These are phyloP conservation scores for Sialis fuliginosa DNA, from an alignment of 2,888 invertebrate genomes.

Conservation along the genomic window DNA sequence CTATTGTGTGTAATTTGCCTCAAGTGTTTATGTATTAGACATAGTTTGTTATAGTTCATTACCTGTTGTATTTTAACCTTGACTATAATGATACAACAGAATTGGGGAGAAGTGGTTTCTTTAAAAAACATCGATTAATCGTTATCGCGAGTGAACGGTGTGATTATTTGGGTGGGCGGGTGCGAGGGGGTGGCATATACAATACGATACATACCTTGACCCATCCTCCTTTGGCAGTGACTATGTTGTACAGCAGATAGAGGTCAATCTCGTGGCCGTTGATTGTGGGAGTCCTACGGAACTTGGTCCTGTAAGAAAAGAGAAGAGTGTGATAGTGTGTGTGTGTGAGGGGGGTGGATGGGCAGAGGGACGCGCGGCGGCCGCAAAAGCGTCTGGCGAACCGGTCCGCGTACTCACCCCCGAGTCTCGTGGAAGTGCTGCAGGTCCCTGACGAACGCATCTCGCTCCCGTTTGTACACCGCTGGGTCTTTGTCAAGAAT, in stretches of 20 bases:
- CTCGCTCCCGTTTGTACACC: conserved; percentile 60
- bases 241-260: conserved; percentile 77
- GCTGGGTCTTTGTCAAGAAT: conserved; percentile 50
- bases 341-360: neutral
- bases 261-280: conserved; percentile 87
- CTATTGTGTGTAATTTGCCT: too few relatives aligned
- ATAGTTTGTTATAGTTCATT: too few relatives aligned
- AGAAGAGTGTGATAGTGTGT: neutral
- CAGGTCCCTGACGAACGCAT: conserved; percentile 66
- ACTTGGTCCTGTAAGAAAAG: conserved; percentile 31
- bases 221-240: conserved; percentile 86
- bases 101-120: too few relatives aligned
- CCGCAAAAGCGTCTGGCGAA: neutral
- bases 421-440: conserved; percentile 80
- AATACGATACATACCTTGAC: conserved; percentile 53
- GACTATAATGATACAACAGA: too few relatives aligned
- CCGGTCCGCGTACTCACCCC: conserved; percentile 50
- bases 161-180: neutral
- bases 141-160: neutral
- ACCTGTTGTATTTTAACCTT: too few relatives aligned
- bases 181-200: neutral
- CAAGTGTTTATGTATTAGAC: too few relatives aligned
- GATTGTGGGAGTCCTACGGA: conserved; percentile 51
- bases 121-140: too few relatives aligned
- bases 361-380: neutral